phyloP scores from a whole-genome alignment of 2,113 vertebrate species.

The Columba janthina region DNA sequence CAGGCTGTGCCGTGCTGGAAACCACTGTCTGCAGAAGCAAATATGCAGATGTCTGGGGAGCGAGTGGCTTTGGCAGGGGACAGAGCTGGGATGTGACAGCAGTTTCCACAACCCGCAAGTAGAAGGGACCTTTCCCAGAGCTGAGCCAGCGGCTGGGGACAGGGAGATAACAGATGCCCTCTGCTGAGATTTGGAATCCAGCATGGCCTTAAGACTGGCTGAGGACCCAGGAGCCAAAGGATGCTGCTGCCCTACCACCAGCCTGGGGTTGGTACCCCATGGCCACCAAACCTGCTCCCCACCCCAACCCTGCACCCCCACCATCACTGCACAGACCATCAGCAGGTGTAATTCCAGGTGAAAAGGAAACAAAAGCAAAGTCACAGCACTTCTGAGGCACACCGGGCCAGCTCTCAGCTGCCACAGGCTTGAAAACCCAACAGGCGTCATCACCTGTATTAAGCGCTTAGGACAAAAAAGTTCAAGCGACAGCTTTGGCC shows the following conservation, averaged over 20 bases:
- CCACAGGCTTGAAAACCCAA: background rate
- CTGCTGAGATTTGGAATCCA: too few relatives aligned
- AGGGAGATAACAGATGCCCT: too few relatives aligned
- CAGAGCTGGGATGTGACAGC: background rate
- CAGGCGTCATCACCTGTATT: too few relatives aligned
- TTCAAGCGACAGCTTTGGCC: background rate
- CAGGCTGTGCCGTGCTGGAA: background rate
- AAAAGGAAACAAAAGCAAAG: background rate
- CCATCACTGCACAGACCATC: fast-evolving
- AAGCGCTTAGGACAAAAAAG: background rate
- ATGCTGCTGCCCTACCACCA: background rate
- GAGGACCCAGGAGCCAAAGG: background rate
- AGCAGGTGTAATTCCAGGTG: background rate
- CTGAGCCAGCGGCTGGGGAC: too few relatives aligned
- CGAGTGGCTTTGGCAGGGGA: fast-evolving
- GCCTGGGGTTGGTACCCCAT: background rate
- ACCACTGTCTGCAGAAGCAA: background rate
- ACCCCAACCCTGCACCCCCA: background rate
- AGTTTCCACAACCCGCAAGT: background rate
- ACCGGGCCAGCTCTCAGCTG: background rate
- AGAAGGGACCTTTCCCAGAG: background rate
- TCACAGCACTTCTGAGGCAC: background rate
- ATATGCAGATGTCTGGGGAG: background rate
- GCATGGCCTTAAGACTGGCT: too few relatives aligned
- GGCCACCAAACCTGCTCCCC: background rate